Evolutionary conservation across 2,113 vertebrate genomes (phyloP).

Genomic region (Prietella phreatophila): DNA sequence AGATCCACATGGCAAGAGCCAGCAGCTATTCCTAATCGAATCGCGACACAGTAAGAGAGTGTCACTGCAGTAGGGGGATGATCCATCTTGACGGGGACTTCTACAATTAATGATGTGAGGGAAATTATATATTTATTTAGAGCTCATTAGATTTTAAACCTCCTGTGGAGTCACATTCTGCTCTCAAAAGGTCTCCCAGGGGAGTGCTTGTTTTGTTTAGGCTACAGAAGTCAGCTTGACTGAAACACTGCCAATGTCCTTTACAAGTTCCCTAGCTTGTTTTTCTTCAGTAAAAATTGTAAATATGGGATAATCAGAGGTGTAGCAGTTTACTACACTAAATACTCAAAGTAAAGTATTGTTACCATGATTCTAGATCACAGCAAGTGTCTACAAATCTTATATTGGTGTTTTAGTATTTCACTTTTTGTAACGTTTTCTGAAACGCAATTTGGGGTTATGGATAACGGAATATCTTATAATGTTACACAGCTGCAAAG

Average conservation of each 20-base stretch:
- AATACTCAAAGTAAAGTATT: not conserved
- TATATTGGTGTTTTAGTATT: not conserved
- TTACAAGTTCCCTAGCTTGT: slow-evolving; percentile 40
- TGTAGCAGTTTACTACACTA: not conserved
- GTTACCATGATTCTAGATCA: not conserved
- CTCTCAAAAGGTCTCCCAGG: slow-evolving; percentile 54
- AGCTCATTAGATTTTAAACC: slow-evolving; percentile 69
- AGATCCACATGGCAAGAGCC: slow-evolving; percentile 41
- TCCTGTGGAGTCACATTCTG: slow-evolving; percentile 62
- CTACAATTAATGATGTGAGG: slow-evolving; percentile 70
- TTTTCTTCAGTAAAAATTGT: slow-evolving; percentile 38
- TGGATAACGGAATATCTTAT: not conserved
- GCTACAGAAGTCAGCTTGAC: slow-evolving; percentile 65
- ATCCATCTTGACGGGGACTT: slow-evolving; percentile 56
- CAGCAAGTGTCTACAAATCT: not conserved
- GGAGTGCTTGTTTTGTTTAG: slow-evolving; percentile 67
- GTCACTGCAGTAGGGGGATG: slow-evolving; percentile 51
- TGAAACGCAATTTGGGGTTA: not conserved
- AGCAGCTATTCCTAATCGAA: slow-evolving; percentile 40
- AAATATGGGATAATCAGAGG: not conserved
- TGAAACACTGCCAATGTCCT: slow-evolving; percentile 59
- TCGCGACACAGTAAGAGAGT: slow-evolving; percentile 40
- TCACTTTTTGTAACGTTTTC: not conserved
- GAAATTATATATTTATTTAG: slow-evolving; percentile 75
- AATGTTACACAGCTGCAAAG: not conserved